Percentiles rank a stretch among this genome's conserved stretches.
These are phyloP conservation scores for Muscina levida DNA, from an alignment of 2,888 invertebrate genomes.

Conservation along the genomic window DNA sequence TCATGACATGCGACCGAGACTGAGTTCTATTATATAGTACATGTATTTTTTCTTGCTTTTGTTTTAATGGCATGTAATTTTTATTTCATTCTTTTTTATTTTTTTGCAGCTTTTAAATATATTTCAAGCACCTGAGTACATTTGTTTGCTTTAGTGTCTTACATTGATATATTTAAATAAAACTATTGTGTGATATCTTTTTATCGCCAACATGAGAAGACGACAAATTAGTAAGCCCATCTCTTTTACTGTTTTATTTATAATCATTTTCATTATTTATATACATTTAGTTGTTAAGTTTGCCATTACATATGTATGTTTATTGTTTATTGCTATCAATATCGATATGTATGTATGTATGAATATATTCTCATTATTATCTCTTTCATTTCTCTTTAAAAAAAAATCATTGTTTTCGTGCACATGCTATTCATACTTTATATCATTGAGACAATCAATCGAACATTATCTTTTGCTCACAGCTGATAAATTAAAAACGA, in stretches of 20 bases:
- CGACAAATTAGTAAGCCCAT: conserved; percentile 61
- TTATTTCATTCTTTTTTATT: conserved; percentile 44
- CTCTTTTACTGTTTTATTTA: conserved; percentile 36
- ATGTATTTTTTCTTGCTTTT: not conserved
- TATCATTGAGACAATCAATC: too few species aligned
- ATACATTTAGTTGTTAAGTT: not conserved
- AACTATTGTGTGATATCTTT: conserved; percentile 43
- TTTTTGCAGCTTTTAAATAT: conserved; percentile 59
- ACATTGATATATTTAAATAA: conserved; percentile 9
- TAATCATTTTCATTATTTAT: conserved; percentile 13
- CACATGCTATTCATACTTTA: too few species aligned
- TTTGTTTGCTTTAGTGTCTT: conserved; percentile 43
- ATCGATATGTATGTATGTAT: too few species aligned
- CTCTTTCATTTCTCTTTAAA: too few species aligned
- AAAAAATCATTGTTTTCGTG: too few species aligned
- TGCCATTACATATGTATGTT: too few species aligned
- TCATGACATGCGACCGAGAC: too few species aligned
- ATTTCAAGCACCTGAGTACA: conserved; percentile 38
- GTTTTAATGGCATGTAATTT: not conserved
- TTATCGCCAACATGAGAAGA: conserved; percentile 59
- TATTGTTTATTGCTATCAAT: too few species aligned
- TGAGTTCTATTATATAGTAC: not conserved
- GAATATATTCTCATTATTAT: too few species aligned
- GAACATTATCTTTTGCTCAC: too few species aligned
- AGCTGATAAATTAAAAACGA: too few species aligned